Percentiles rank a stretch among this genome's conserved stretches.
phyloP scores from a whole-genome alignment of 2,888 invertebrate species.

The Drosophila subsilvestris region DNA sequence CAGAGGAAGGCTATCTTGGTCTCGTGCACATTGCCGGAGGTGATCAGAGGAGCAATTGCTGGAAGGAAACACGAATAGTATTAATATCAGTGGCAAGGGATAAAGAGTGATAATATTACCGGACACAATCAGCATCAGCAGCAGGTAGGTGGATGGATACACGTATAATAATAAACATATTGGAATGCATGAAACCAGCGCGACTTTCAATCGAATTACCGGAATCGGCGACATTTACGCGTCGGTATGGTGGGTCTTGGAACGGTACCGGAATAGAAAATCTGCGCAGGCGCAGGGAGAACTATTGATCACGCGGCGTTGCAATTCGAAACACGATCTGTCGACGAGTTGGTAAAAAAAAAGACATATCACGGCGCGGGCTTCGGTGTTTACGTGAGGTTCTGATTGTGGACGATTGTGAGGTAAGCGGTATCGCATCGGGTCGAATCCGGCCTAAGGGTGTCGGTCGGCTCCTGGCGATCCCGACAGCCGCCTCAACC shows the following conservation, averaged over 20 bases:
- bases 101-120: constrained; percentile 66
- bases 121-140: constrained; percentile 82
- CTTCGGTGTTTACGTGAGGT: too few relatives aligned
- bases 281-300: too few relatives aligned
- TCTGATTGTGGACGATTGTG: too few relatives aligned
- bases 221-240: not conserved
- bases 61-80: not conserved
- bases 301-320: too few relatives aligned
- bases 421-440: too few relatives aligned
- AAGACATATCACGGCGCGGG: too few relatives aligned
- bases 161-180: not conserved
- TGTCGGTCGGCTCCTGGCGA: too few relatives aligned
- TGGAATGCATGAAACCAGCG: not conserved
- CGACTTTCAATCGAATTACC: not conserved
- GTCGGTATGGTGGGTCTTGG: not conserved
- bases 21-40: constrained; percentile 74
- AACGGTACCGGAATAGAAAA: too few relatives aligned
- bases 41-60: constrained; percentile 81
- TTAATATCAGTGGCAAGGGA: not conserved
- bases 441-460: too few relatives aligned
- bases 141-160: constrained; percentile 82
- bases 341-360: too few relatives aligned
- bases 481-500: too few relatives aligned
- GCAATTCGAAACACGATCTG: too few relatives aligned
- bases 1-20: constrained; percentile 72